phyloP scores from a whole-genome alignment of 2,888 invertebrate genomes.

The Conops quadrifasciatus region DNA sequence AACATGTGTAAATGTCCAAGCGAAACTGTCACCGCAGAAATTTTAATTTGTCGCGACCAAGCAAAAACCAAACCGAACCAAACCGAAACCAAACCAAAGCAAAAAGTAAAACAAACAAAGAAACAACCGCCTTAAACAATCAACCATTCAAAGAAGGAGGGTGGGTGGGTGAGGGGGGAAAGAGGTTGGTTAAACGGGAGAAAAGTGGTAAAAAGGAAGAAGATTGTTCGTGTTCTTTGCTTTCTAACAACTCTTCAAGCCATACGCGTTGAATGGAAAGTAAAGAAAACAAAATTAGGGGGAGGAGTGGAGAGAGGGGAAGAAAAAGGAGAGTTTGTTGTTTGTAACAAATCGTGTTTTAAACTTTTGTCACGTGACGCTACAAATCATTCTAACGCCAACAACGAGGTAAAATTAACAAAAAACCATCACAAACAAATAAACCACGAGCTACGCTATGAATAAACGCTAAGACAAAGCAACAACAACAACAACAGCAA shows the following conservation, averaged over 20 bases:
- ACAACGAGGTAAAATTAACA: conserved; percentile 23
- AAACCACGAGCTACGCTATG: conserved; percentile 19
- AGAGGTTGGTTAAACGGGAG: not conserved
- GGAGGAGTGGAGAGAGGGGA: not conserved
- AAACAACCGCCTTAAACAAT: not conserved
- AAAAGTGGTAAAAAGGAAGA: not conserved
- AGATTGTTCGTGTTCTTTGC: not conserved
- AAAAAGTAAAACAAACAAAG: too few species aligned
- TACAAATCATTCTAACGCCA: conserved; percentile 59
- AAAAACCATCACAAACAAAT: not conserved
- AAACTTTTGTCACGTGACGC: conserved; percentile 65
- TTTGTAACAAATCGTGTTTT: conserved; percentile 59
- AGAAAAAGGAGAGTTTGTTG: not conserved
- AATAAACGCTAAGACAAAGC: conserved; percentile 29
- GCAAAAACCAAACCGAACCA: not conserved
- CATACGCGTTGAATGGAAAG: not conserved
- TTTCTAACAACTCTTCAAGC: not conserved
- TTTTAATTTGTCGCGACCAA: conserved; percentile 15
- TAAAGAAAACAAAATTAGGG: not conserved
- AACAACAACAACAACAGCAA: conserved; percentile 14
- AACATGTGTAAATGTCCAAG: conserved; percentile 15
- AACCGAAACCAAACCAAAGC: not conserved
- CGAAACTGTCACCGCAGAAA: conserved; percentile 19
- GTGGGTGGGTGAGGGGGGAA: not conserved
- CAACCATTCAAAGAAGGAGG: not conserved